Conservation (phyloP, 2,888 invertebrate species). For the Melanchra persicariae region DNA sequence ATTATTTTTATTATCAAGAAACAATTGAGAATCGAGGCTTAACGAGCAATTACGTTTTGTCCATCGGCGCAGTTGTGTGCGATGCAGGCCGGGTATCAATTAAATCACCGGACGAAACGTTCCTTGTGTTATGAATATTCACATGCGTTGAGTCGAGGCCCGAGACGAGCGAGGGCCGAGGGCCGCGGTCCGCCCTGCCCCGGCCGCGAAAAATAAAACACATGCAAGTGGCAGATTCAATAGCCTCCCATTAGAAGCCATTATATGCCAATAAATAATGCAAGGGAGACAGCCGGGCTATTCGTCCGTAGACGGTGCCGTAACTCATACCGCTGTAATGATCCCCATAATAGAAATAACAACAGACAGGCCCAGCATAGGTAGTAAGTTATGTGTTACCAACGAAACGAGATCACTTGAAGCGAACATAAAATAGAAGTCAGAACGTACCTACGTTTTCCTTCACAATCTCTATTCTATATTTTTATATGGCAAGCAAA, state of each 20-base stretch:
- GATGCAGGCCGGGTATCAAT: slow-evolving; percentile 81
- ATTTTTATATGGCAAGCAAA: not conserved
- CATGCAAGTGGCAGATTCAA: slow-evolving; percentile 88
- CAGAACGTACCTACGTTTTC: not conserved
- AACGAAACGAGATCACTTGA: slow-evolving; percentile 43
- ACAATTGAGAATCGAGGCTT: slow-evolving; percentile 86
- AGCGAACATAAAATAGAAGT: slow-evolving; percentile 13
- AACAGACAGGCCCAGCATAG: slow-evolving; percentile 70
- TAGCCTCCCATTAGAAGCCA: slow-evolving; percentile 89
- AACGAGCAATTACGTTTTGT: slow-evolving; percentile 89
- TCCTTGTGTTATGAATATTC: slow-evolving; percentile 86
- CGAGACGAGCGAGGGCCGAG: slow-evolving; percentile 63
- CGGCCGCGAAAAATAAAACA: slow-evolving; percentile 82
- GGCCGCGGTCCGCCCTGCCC: slow-evolving; percentile 74
- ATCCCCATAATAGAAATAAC: slow-evolving; percentile 83
- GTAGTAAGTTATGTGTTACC: slow-evolving; percentile 66
- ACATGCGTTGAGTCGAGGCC: slow-evolving; percentile 75
- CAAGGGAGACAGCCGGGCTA: slow-evolving; percentile 83
- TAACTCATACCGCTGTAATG: slow-evolving; percentile 86
- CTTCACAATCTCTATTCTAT: slow-evolving; percentile 18
- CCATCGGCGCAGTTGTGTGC: slow-evolving; percentile 79
- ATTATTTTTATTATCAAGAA: slow-evolving; percentile 87
- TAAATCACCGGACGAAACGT: slow-evolving; percentile 82
- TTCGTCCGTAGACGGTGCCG: slow-evolving; percentile 82
- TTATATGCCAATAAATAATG: slow-evolving; percentile 90